phyloP scores from a whole-genome alignment of 1,140 invertebrate species.

The Saccostrea cuccullata region DNA sequence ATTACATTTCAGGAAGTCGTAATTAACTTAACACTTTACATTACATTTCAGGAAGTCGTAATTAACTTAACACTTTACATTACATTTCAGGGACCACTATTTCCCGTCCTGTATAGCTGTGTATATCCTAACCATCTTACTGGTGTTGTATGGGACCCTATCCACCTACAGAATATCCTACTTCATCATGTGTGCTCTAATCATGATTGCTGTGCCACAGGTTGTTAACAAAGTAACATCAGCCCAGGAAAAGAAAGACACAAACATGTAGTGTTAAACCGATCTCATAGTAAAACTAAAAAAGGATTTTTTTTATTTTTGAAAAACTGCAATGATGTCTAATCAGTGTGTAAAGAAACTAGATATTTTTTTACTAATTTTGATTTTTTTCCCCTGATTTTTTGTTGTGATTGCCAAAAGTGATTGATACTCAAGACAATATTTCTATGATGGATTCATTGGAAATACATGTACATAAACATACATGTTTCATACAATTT shows the following conservation, averaged over 20 bases:
- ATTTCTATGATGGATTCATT: background rate
- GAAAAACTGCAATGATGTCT: background rate
- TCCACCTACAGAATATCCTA: conserved; percentile 39
- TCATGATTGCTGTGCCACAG: conserved; percentile 11
- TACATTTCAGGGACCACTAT: conserved; percentile 31
- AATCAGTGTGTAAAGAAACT: background rate
- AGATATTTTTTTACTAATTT: background rate
- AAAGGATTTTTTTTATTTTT: background rate
- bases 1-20: too few species aligned
- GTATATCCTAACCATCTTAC: background rate
- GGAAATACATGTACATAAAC: background rate
- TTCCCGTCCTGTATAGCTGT: conserved; percentile 8
- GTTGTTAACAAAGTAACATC: conserved; percentile 12
- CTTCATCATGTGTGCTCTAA: conserved; percentile 12
- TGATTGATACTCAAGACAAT: too few species aligned
- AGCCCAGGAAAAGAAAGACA: background rate
- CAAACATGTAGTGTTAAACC: background rate
- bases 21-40: too few species aligned
- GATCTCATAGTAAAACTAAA: background rate
- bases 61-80: too few species aligned
- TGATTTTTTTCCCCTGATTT: too few species aligned
- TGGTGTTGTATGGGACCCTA: conserved; percentile 31
- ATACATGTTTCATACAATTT: background rate
- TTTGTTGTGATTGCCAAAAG: too few species aligned
- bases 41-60: too few species aligned